Conservation (phyloP, 2,888 invertebrate genomes). For the Drosophila emarginata region DNA sequence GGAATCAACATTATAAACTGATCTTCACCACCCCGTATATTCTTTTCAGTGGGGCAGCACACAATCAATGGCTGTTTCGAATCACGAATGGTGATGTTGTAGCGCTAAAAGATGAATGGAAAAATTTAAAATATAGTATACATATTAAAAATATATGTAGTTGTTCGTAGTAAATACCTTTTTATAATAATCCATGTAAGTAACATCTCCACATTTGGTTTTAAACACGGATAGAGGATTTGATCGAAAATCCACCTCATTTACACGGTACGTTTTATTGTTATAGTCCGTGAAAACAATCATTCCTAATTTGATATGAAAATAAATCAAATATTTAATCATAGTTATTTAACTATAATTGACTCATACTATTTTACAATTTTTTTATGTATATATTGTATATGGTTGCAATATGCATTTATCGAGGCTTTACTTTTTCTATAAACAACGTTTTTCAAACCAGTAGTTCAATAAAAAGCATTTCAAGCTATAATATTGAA, state of each 20-base stretch:
- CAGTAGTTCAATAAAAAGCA: no score
- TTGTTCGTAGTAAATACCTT: conserved; percentile 81
- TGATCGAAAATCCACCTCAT: conserved; percentile 87
- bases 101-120: conserved; percentile 84
- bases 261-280: conserved; percentile 85
- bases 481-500: neutral
- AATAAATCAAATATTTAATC: no score
- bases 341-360: no score
- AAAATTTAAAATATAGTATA: no score
- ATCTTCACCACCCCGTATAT: conserved; percentile 87
- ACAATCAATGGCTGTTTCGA: conserved; percentile 90
- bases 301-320: conserved; percentile 58
- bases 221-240: conserved; percentile 86
- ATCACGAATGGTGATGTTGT: conserved; percentile 86
- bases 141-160: no score
- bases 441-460: no score
- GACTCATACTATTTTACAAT: no score
- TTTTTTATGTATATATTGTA: no score
- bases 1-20: conserved; percentile 90
- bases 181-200: conserved; percentile 87
- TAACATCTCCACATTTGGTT: conserved; percentile 84
- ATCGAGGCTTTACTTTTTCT: no score
- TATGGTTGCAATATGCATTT: no score
- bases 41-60: conserved; percentile 87
- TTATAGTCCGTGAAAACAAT: conserved; percentile 90